Base-by-base conservation (phyloP, 2,797 vertebrate genomes). In the Peromyscus attwateri region DNA sequence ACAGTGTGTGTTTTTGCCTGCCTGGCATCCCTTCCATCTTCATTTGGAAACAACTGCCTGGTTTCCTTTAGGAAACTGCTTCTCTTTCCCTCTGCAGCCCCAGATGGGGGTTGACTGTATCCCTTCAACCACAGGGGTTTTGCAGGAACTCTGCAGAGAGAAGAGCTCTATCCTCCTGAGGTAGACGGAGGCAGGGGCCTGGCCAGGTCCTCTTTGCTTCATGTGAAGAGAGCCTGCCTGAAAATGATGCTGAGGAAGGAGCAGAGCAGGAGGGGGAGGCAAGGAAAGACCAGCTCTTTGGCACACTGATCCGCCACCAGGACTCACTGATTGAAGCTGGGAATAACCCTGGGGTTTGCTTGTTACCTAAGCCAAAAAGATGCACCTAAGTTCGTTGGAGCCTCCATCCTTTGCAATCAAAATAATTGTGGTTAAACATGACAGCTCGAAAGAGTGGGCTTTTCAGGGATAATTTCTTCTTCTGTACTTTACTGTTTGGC, bases 1-100 rank as follows among this genome's bases (percentile, higher is more conserved):
- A 40, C 81, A 66, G 25, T 87, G 87, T 95, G 71, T 64, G 75
- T 81, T 92, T 94, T 85, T 96, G 94, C 83, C 93, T 79, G 77
- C 90, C 87, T 95, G 92, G 82, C 57, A 52, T 83, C 62, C 89
- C 71, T 57, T 52, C 70, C 62, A 8, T 82, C 82, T 84, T 88
- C 84, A 76, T 90, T 90, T 94, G 95, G 89, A 94, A 87, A 95
- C 73, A 87, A 91, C 40, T 43, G 31, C 83, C 70, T 64, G 10
- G 13, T 46, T 94, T 87, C 92, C 68, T 77, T 85, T 31, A 70
- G 57, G 79, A 91, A 91, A 66, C 79, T 34, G 68, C n/a, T 88
- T 29, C 80, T 73, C 79, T 71, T 49, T 92, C 57, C 14, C 43
- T 80, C 43, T 34, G 77, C 43, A 79, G 27, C 46, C 57, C 76